phyloP scores from a whole-genome alignment of 2,888 invertebrate genomes.

The Arenicola marina region DNA sequence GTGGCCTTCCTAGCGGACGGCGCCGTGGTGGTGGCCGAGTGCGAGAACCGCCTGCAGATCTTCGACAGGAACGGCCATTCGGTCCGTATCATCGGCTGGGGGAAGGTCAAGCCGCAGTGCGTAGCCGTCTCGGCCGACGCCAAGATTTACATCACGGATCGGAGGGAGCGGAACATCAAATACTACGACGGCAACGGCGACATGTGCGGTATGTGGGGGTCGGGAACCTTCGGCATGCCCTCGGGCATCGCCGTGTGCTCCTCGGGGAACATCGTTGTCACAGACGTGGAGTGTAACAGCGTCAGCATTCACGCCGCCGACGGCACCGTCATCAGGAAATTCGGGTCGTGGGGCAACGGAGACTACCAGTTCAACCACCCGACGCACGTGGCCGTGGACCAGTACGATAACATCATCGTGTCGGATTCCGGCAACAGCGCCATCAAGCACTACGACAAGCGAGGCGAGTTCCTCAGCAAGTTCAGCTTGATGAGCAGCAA shows the following conservation, averaged over 20 bases:
- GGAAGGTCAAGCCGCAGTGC: conserved; percentile 30
- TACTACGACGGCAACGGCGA: conserved; percentile 22
- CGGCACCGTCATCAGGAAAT: conserved; percentile 20
- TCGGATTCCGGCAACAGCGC: conserved; percentile 27
- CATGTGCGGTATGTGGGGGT: conserved; percentile 14
- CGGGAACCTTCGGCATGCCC: conserved; percentile 25
- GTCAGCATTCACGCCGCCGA: conserved; percentile 29
- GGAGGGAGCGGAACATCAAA: conserved; percentile 30
- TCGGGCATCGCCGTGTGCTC: conserved; percentile 24
- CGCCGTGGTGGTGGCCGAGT: conserved; percentile 29
- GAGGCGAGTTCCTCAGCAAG: conserved; percentile 18
- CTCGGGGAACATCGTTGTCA: conserved; percentile 27
- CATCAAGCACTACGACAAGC: conserved; percentile 28
- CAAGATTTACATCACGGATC: conserved; percentile 30
- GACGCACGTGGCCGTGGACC: conserved; percentile 26
- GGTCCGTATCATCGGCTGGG: conserved; percentile 33
- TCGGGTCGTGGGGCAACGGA: conserved; percentile 26
- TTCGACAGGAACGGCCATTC: conserved; percentile 28
- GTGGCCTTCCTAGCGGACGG: conserved; percentile 26
- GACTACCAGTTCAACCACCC: conserved; percentile 32
- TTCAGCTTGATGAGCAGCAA: conserved; percentile 15
- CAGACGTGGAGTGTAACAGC: conserved; percentile 24
- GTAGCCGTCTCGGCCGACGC: conserved; percentile 20
- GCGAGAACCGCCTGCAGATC: conserved; percentile 32
- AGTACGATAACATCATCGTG: conserved; percentile 27